phyloP scores from a whole-genome alignment of 2,888 invertebrate species.

The Orchesellides sinensis region DNA sequence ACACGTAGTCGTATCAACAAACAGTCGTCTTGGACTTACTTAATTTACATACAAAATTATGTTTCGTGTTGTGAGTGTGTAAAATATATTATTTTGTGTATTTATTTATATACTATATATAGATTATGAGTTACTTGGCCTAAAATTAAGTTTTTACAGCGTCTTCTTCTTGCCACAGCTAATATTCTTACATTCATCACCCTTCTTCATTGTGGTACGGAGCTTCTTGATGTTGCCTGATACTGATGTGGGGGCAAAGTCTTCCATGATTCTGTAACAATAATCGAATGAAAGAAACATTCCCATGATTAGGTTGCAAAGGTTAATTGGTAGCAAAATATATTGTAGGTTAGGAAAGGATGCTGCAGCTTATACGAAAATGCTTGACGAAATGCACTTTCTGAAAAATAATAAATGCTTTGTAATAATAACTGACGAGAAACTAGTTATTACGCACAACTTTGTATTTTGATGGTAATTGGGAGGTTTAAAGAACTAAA shows the following conservation, averaged over 20 bases:
- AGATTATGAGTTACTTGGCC: constrained; percentile 57
- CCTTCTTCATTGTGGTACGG: constrained; percentile 74
- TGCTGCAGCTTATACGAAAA: too few relatives aligned
- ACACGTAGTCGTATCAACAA: constrained; percentile 58
- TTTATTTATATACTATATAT: constrained; percentile 11
- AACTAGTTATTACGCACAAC: too few relatives aligned
- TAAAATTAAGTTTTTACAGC: constrained; percentile 67
- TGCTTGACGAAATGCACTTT: too few relatives aligned
- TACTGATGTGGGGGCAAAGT: constrained; percentile 74
- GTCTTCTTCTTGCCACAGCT: constrained; percentile 74
- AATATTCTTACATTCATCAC: constrained; percentile 74
- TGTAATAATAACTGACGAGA: too few relatives aligned
- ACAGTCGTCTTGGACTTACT: constrained; percentile 63
- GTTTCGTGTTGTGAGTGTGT: constrained; percentile 41
- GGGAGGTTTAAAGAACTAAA: too few relatives aligned
- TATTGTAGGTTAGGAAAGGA: too few relatives aligned
- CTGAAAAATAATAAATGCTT: too few relatives aligned
- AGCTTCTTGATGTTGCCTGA: constrained; percentile 74
- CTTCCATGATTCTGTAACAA: constrained; percentile 73
- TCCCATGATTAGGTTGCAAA: too few relatives aligned
- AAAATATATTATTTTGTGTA: constrained; percentile 49
- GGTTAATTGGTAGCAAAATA: too few relatives aligned
- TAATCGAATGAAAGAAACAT: too few relatives aligned
- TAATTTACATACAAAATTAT: constrained; percentile 59
- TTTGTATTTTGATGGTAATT: too few relatives aligned